Conservation (phyloP, 2,797 vertebrate genomes). For the Pelochelys cantorii region DNA sequence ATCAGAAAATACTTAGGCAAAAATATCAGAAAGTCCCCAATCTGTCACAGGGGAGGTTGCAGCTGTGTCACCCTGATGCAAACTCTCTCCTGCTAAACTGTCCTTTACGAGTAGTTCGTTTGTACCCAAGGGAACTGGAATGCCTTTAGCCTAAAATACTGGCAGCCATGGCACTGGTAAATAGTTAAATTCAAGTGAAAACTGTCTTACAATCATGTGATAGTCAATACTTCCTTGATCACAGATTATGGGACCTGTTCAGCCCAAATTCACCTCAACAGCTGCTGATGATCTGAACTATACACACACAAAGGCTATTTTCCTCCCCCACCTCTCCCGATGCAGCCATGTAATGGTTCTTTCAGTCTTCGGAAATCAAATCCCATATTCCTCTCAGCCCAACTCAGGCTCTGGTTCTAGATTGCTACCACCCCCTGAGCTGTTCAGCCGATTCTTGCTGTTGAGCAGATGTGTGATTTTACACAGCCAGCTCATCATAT, state of each 20-base stretch:
- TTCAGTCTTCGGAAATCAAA: background rate
- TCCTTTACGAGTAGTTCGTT: too few relatives aligned
- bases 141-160: too few relatives aligned
- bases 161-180: background rate
- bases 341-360: background rate
- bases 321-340: background rate
- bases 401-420: background rate
- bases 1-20: background rate
- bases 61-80: too few relatives aligned
- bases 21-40: background rate
- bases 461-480: background rate
- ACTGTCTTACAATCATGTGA: background rate
- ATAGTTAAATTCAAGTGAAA: background rate
- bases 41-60: too few relatives aligned
- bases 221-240: background rate
- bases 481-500: background rate
- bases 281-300: background rate
- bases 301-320: background rate
- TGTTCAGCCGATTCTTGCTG: background rate
- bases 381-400: background rate
- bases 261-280: background rate
- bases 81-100: too few relatives aligned
- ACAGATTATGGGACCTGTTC: background rate
- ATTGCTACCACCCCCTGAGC: background rate
- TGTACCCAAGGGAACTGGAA: too few relatives aligned